phyloP scores from a whole-genome alignment of 37 sponge, comb jelly and placozoan genomes.

The Ianthella basta region DNA sequence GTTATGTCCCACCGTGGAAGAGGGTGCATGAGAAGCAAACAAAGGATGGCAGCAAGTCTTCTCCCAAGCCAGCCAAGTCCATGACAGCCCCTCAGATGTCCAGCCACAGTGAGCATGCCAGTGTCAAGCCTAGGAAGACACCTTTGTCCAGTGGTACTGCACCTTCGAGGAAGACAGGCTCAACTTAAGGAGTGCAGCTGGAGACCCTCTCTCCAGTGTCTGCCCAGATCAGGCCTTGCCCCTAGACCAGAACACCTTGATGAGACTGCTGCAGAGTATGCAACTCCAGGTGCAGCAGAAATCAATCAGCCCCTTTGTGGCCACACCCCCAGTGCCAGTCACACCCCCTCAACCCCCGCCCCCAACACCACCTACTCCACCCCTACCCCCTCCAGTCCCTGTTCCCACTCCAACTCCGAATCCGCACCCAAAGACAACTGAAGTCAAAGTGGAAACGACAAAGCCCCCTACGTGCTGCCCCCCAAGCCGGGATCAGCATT shows the following conservation, averaged over 20 bases:
- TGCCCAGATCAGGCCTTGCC: constrained; percentile 12
- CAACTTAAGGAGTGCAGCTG: too few species aligned
- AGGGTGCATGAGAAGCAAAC: not conserved
- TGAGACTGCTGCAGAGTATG: constrained; percentile 1
- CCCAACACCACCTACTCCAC: constrained; percentile 28
- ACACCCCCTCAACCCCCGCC: constrained; percentile 27
- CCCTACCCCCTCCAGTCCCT: constrained; percentile 45
- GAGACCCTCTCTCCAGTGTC: not conserved
- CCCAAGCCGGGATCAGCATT: not conserved
- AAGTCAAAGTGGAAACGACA: not conserved
- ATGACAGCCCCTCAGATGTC: not conserved
- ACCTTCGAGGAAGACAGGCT: not conserved
- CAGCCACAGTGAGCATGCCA: not conserved
- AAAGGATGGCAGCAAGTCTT: not conserved
- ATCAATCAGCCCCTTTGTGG: not conserved
- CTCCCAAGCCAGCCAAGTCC: not conserved
- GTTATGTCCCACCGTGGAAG: constrained; percentile 26
- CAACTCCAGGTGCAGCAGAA: constrained; percentile 3
- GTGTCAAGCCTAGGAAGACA: constrained; percentile 9
- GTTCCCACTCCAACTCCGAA: not conserved
- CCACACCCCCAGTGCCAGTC: not conserved
- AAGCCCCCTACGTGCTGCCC: not conserved
- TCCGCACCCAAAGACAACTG: not conserved
- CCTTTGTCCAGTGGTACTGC: not conserved
- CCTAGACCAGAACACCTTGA: constrained; percentile 13